Evolutionary conservation across 1,140 invertebrate species (phyloP), one percentile per base, ranked within the genome.

Genomic region (Aradophagus sp.): DNA sequence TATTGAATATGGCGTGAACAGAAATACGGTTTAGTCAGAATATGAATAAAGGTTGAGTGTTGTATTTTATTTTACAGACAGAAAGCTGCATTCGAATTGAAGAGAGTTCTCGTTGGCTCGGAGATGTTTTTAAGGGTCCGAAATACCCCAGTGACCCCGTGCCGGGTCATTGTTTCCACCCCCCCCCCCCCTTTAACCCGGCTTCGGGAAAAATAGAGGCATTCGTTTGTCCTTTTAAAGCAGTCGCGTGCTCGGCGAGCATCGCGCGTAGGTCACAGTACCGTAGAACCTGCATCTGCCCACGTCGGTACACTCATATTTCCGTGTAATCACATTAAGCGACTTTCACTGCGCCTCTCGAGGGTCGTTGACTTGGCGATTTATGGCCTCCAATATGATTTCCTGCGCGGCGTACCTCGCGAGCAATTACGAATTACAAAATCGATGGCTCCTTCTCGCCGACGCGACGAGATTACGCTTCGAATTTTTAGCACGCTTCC

Each of bases 291-390:
- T 59, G 56, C 35, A 26, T 34, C 45, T 36, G 8, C 45, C 38
- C 36, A 35, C 45, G 29, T 26, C 17, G 11, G 34, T 35, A 35
- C 23, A 44, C 39, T 47, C 61, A 39, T 47, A 53, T 45, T 67
- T 58, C 39, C 36, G 38, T 27, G 44, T 66, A 66, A 66, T 66
- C 44, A 31, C 42, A 29, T 66, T 66, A 48, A 34, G 39, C 35
- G 44, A 55, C 50, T 56, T 66, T 56, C 44, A 50, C 41, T 15
- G 16, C 15, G 31, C 19, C 47, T 56, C 26, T 53, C 27, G 32
- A 45, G 41, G 42, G 35, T 44, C 42, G 38, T 58, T 42, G 38
- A 44, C 38, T 35, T 45, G 50, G 56, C 31, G 38, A 56, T 66
- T 55, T 66, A 42, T 50, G 29, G 29, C 48, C 15, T 50, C 15